Base-by-base conservation (phyloP, 2,113 vertebrate genomes). In the Aspidoscelis tigris region DNA sequence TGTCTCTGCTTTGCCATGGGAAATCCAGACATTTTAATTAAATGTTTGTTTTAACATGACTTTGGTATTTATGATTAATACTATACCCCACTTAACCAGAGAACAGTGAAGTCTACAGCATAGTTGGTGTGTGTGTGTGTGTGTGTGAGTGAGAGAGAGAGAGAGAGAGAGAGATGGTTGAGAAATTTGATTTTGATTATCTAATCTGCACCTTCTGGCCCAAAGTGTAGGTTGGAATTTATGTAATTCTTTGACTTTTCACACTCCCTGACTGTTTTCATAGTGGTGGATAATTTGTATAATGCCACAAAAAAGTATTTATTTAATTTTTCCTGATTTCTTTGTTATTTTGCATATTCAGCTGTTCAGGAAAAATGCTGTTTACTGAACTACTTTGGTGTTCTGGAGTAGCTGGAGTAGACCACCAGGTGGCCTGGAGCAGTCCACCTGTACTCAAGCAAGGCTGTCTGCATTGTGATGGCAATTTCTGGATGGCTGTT, bases 11-110 rank as follows among this genome's bases (percentile, higher is more conserved):
- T 72, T 81, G 74, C n/a, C 44, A 76, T 69, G 74, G 64, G 33
- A 66, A 61, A 83, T 41, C 50, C 43, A 50, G 22, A 68, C n/a
- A 76, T 50, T 76, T 68, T 68, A 66, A 68, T 75, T 58, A 83
- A 83, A 83, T 66, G 61, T 76, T 44, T 82, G 58, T 41, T 77
- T 61, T 61, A 77, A 61, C 26, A 22, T 61, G n/a, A 76, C 50
- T 76, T 76, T 21, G 2, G 26, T 64, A 53, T 73, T 82, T 61
- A 44, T 73, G 39, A 44, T 74, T 73, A 74, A 74, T 82, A 44
- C 47, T 65, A 26, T 44, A 64, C 7, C 73, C 20, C 22, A 33
- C 18, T 81, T 71, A 22, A 58, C 24, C 39, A 58, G 3, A 58
- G 16, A 7, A 39, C 7, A 76, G n/a, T 39, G 58, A 55, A 39